Base-by-base conservation (phyloP, 2,113 vertebrate species). In the Riparia riparia region DNA sequence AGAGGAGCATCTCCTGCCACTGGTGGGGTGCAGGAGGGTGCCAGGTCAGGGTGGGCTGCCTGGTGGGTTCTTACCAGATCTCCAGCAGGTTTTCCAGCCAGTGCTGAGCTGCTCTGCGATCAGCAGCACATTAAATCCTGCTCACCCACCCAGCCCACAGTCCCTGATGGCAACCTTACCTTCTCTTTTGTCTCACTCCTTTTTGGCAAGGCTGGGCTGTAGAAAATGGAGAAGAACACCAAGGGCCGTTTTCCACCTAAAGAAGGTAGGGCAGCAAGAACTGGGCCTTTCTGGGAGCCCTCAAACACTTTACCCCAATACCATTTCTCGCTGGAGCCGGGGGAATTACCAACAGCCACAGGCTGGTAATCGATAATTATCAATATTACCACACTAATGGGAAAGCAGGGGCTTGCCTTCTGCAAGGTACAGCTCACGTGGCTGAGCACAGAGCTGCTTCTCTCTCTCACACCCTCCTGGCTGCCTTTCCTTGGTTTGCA, bases 141-240 rank as follows among this genome's bases (percentile, higher is more conserved):
- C 26, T 68, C 70, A 17, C 6, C 11, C 25, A 31, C 8, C 16
- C 51, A 53, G 26, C 10, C 51, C 10, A 1, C 32, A 17, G 29
- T 18, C 31, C 51, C 66, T 51, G 41, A 3, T 1, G 4, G 12
- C 0, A 0, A 31, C 12, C 12, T 28, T 32, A 17, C 18, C 41
- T 20, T 49, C 9, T 34, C 17, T 42, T 79, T 31, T 10, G 5
- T 16, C 29, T 42, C 12, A 0, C 9, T 80, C 41, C 41, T 47
- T 63, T 14, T 28, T 7, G 9, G 65, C 31, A 22, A 74, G 69
- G 28, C 29, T 89, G 47, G 22, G 63, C 9, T 16, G 10, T 0
- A 8, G 17, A 10, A 71, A 85, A 54, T 3, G 6, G 6, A 74
- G 8, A 29, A 51, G 24, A 77, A 5, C 31, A 29, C 19, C 41